Evolutionary conservation across 2,888 invertebrate species (phyloP), one percentile per base, ranked within the genome.

Genomic region (Zaprionus lineosus): DNA sequence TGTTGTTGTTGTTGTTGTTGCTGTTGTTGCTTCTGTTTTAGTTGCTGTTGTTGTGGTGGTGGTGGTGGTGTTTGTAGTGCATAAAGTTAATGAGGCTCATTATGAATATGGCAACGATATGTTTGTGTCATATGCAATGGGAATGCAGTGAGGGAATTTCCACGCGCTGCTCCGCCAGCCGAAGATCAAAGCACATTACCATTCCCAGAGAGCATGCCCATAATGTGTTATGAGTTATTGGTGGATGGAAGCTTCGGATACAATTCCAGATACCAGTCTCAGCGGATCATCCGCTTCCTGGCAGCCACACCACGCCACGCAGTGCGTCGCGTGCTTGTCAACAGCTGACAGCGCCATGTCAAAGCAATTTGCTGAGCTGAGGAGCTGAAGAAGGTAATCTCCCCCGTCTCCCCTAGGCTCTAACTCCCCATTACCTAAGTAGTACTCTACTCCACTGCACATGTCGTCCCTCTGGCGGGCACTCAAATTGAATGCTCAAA

Each of bases 331-430:
- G 77, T 74, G 83, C 83, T 73, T 87, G 87, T 87, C 88, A 88
- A 68, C 88, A 87, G 88, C 87, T 87, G 87, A 87, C 87, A 88
- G 78, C 74, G 68, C 48, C 66, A 71, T 88, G 87, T 88, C 87
- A 88, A 62, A 72, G 74, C 86, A 88, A 87, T 87, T 88, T 87
- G 87, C 87, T 75, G 26, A 55, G 33, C 50, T 59, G 65, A 48
- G 68, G 26, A 55, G 33, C 50, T 59, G 65, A 48, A 69, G 58
- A 64, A 59, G 62, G 41, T 55, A 51, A 16, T 40, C 39, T 16
- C 19, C 39, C 71, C 15, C 24, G 47, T 41, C 39, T 12, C n/a
- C 40, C 26, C 14, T 34, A 16, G 4, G n/a, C n/a, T n/a, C 5
- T 41, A 24, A 7, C 37, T 31, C n/a, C 8, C 8, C 56, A 41